Evolutionary conservation across 2,888 invertebrate genomes (phyloP).

Genomic region (Drosophila nigricruria): DNA sequence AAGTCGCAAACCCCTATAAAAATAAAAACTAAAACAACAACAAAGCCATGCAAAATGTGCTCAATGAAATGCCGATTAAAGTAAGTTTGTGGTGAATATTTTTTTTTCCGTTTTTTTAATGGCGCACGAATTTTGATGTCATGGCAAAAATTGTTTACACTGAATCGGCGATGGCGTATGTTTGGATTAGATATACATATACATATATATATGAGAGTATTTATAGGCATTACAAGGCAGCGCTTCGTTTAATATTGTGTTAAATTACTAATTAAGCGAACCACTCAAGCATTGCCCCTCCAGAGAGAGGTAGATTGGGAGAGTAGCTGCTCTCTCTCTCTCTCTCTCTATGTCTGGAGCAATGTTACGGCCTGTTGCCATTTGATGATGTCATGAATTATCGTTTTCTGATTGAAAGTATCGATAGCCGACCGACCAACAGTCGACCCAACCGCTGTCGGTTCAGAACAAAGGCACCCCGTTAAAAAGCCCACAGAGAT

Average conservation of each 20-base stretch:
- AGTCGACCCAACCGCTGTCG: slow-evolving; percentile 31
- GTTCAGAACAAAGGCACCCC: slow-evolving; percentile 53
- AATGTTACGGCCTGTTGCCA: slow-evolving; percentile 54
- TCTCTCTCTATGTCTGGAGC: slow-evolving; percentile 3
- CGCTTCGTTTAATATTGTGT: slow-evolving; percentile 74
- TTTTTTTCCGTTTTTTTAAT: slow-evolving; percentile 29
- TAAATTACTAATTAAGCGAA: slow-evolving; percentile 76
- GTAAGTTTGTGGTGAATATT: slow-evolving; percentile 53
- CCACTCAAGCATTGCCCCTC: slow-evolving; percentile 55
- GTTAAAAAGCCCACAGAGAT: slow-evolving; percentile 44
- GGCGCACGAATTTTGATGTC: slow-evolving; percentile 75
- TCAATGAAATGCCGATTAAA: slow-evolving; percentile 69
- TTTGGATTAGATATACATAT: slow-evolving; percentile 29
- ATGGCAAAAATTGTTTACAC: slow-evolving; percentile 51
- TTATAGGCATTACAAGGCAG: slow-evolving; percentile 76
- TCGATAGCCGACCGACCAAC: slow-evolving; percentile 50
- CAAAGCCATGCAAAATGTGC: slow-evolving; percentile 38
- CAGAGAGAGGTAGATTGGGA: slow-evolving; percentile 9
- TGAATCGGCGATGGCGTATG: slow-evolving; percentile 22
- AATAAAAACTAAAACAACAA: slow-evolving; percentile 14
- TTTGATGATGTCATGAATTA: slow-evolving; percentile 81
- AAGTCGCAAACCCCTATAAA: slow-evolving; percentile 28
- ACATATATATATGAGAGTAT: slow-evolving; percentile 43
- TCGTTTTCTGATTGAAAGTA: slow-evolving; percentile 80
- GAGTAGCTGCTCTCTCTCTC: slow-evolving; percentile 4